phyloP scores from a whole-genome alignment of 1,140 invertebrate species.

The Dreissena polymorpha region DNA sequence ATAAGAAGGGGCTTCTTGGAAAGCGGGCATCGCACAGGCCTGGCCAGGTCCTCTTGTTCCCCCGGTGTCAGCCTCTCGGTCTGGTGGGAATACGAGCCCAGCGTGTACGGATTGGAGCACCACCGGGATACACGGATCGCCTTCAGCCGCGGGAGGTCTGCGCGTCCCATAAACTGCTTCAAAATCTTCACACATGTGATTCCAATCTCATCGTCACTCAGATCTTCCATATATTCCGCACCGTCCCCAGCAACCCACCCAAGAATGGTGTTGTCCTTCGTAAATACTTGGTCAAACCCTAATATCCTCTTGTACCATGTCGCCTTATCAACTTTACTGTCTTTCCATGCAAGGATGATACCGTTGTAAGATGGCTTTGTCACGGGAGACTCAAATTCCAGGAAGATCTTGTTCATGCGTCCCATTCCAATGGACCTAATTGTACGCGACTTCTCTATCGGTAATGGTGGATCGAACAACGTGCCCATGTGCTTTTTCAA shows the following conservation, averaged over 20 bases:
- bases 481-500: constrained; percentile 26
- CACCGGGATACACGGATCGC: constrained; percentile 26
- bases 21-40: background rate
- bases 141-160: constrained; percentile 8
- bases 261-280: constrained; percentile 18
- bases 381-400: constrained; percentile 19
- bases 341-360: constrained; percentile 34
- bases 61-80: constrained; percentile 5
- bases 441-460: background rate
- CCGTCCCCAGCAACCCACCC: constrained; percentile 18
- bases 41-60: constrained; percentile 14
- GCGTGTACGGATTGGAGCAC: constrained; percentile 29
- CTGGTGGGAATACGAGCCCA: constrained; percentile 28
- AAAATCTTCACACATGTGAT: constrained; percentile 15
- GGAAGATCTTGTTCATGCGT: constrained; percentile 37
- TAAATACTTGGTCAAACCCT: constrained; percentile 33
- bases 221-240: constrained; percentile 39
- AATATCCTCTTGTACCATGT: constrained; percentile 38
- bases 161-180: constrained; percentile 12
- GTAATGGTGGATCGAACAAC: constrained; percentile 16
- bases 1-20: constrained; percentile 1
- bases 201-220: constrained; percentile 25
- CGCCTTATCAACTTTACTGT: too few species aligned
- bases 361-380: constrained; percentile 9
- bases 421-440: constrained; percentile 18